Evolutionary conservation across 2,113 vertebrate genomes (phyloP).

Genomic region (Paramisgurnus dabryanus): DNA sequence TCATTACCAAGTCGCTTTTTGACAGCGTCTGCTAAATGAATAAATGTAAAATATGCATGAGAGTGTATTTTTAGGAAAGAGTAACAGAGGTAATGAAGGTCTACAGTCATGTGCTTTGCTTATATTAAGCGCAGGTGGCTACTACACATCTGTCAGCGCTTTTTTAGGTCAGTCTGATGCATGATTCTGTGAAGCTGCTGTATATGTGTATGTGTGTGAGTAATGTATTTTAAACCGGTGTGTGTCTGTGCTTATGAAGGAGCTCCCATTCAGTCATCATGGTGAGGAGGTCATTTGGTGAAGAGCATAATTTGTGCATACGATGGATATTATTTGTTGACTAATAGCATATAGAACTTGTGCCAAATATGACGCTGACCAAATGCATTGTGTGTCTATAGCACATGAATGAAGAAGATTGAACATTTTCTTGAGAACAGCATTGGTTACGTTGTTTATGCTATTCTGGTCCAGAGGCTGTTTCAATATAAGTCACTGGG

Average conservation of each 20-base stretch:
- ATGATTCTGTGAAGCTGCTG: not conserved
- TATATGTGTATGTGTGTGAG: slow-evolving; percentile 13
- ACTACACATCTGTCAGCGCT: slow-evolving; percentile 26
- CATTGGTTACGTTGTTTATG: no score
- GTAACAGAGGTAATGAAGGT: not conserved
- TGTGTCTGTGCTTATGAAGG: not conserved
- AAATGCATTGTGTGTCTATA: not conserved
- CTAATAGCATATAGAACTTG: no score
- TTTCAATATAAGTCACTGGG: no score
- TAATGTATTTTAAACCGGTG: slow-evolving; percentile 5
- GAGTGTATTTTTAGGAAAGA: no score
- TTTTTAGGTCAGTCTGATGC: slow-evolving; percentile 58
- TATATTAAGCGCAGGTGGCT: not conserved
- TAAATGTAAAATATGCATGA: no score
- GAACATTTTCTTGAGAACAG: no score
- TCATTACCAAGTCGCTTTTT: no score
- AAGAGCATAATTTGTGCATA: not conserved
- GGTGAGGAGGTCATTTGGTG: not conserved
- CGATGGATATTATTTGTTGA: no score
- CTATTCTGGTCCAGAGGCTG: no score
- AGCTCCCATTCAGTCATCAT: slow-evolving; percentile 9
- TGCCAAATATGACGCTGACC: not conserved
- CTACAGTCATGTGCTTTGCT: not conserved
- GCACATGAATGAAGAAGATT: no score
- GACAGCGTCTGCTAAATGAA: no score